Conservation (phyloP, 2,888 invertebrate species). For the Nephrotoma appendiculata region DNA sequence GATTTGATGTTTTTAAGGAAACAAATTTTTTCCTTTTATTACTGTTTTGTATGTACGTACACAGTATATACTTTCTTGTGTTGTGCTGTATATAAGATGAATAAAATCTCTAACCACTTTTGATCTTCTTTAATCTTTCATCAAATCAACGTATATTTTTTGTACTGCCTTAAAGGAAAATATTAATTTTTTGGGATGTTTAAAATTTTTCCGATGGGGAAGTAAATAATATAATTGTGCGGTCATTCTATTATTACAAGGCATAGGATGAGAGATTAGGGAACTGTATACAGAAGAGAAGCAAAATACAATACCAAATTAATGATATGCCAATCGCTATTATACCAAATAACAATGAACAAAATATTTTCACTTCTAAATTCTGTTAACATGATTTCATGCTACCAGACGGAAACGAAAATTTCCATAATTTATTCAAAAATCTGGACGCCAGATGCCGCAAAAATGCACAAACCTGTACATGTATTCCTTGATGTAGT, state of each 20-base stretch:
- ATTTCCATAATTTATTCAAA: neutral
- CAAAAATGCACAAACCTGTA: neutral
- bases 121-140: neutral
- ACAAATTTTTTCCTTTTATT: neutral
- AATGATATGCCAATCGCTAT: neutral
- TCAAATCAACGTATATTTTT: neutral
- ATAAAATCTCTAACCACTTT: neutral
- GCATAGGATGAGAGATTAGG: neutral
- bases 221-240: neutral
- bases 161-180: neutral
- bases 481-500: neutral
- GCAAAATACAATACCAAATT: neutral
- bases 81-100: neutral
- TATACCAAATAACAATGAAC: neutral
- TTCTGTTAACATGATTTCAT: no score
- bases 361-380: neutral
- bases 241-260: neutral
- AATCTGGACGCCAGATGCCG: neutral
- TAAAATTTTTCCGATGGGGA: neutral
- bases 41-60: neutral
- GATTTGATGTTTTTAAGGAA: neutral
- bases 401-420: neutral
- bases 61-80: neutral
- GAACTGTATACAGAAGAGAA: neutral
- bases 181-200: neutral